Conservation (phyloP, 2,113 vertebrate genomes). For the Cyprinodon variegatus region DNA sequence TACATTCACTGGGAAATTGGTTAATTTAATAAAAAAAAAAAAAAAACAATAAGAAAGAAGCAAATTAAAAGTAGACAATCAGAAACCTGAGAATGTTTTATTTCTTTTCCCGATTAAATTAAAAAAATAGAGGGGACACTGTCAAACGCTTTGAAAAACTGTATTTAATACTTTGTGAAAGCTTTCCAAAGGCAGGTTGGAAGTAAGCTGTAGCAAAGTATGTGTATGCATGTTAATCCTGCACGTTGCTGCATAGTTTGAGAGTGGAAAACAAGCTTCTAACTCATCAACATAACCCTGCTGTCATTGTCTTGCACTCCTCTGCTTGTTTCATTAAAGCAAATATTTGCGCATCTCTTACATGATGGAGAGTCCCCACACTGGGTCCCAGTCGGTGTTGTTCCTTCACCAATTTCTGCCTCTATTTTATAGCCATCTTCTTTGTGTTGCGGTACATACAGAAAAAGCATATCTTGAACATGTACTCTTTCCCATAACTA, state of each 20-base stretch:
- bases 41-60: no score
- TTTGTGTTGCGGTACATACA: background rate
- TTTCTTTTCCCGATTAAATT: background rate
- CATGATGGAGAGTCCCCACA: slow-evolving; percentile 5
- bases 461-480: background rate
- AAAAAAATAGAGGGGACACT: background rate
- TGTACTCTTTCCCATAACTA: background rate
- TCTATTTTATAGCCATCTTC: background rate
- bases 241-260: slow-evolving; percentile 33
- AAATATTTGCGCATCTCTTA: slow-evolving; percentile 6
- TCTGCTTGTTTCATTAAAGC: slow-evolving; percentile 11
- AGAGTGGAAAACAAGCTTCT: slow-evolving; percentile 6
- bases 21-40: slow-evolving; percentile 11
- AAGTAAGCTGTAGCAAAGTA: slow-evolving; percentile 3
- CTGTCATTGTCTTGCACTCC: slow-evolving; percentile 15
- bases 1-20: slow-evolving; percentile 38
- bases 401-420: background rate
- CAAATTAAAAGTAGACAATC: background rate
- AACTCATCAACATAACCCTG: slow-evolving; percentile 7
- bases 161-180: slow-evolving; percentile 35
- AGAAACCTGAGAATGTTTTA: background rate
- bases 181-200: slow-evolving; percentile 40
- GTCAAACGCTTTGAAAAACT: slow-evolving; percentile 14
- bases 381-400: background rate
- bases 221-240: slow-evolving; percentile 52